These are phyloP conservation scores for Frankliniella fusca DNA, from an alignment of 2,888 invertebrate species.

Conservation along the genomic window DNA sequence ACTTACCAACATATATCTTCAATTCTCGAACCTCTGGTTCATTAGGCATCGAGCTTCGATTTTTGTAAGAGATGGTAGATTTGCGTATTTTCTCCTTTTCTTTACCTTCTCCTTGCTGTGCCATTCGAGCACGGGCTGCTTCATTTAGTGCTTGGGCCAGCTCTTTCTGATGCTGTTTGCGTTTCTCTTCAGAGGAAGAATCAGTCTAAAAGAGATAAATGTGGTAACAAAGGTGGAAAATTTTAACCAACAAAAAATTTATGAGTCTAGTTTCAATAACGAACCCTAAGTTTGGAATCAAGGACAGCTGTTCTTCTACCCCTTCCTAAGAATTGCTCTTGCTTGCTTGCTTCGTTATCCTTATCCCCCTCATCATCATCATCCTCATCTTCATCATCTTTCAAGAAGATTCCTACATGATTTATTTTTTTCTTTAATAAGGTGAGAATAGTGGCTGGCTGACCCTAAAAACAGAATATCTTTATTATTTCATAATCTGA, in stretches of 20 bases:
- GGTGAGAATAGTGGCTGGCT: slow-evolving; percentile 81
- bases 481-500: background rate
- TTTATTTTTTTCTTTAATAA: slow-evolving; percentile 92
- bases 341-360: slow-evolving; percentile 51
- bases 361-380: slow-evolving; percentile 72
- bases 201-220: slow-evolving; percentile 39
- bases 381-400: slow-evolving; percentile 82
- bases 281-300: slow-evolving; percentile 79
- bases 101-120: slow-evolving; percentile 77
- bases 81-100: slow-evolving; percentile 87
- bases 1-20: slow-evolving; percentile 87
- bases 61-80: slow-evolving; percentile 93
- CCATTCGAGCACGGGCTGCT: slow-evolving; percentile 85
- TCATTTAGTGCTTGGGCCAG: slow-evolving; percentile 85
- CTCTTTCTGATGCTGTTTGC: slow-evolving; percentile 94
- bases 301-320: slow-evolving; percentile 87
- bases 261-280: slow-evolving; percentile 31
- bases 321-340: slow-evolving; percentile 62
- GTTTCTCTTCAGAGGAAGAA: slow-evolving; percentile 88
- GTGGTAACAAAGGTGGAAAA: background rate
- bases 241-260: background rate
- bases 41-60: slow-evolving; percentile 83
- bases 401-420: slow-evolving; percentile 91
- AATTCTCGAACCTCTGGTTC: slow-evolving; percentile 90
- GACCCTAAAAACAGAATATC: slow-evolving; percentile 48